A percentile compares a stretch with the other conserved stretches of the same genome.
phyloP scores from a whole-genome alignment of 1,140 invertebrate species.

The Aphelenchoides besseyi region DNA sequence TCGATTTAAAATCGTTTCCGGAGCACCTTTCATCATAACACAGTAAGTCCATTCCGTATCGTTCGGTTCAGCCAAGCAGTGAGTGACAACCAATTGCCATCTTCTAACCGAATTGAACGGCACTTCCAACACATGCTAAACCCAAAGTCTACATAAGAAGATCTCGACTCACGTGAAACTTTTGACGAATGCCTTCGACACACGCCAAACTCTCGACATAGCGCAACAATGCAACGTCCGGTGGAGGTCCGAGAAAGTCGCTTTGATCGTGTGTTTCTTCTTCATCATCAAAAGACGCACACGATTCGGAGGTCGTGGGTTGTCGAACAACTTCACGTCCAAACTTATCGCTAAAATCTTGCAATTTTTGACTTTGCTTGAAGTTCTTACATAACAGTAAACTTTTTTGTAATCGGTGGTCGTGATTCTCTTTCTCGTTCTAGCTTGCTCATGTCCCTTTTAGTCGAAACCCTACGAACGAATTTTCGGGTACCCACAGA shows the following conservation, averaged over 20 bases:
- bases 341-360: constrained; percentile 35
- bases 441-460: constrained; percentile 48
- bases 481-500: constrained; percentile 39
- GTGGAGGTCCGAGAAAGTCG: constrained; percentile 52
- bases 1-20: constrained; percentile 52
- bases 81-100: constrained; percentile 56
- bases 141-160: not conserved
- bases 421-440: constrained; percentile 34
- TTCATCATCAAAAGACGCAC: constrained; percentile 6
- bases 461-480: constrained; percentile 50
- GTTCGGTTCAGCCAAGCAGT: constrained; percentile 39
- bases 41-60: constrained; percentile 23
- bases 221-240: constrained; percentile 57
- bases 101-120: constrained; percentile 60
- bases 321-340: constrained; percentile 48
- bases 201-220: constrained; percentile 55
- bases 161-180: constrained; percentile 25
- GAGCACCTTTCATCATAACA: constrained; percentile 61
- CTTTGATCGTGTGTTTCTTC: constrained; percentile 25
- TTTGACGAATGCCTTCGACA: constrained; percentile 54
- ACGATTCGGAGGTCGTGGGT: constrained; percentile 28
- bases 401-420: constrained; percentile 51
- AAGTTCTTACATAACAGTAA: constrained; percentile 57
- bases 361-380: constrained; percentile 7
- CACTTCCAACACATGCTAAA: constrained; percentile 50